Conservation (phyloP, 1,140 invertebrate genomes). For the Trialeurodes vaporariorum region DNA sequence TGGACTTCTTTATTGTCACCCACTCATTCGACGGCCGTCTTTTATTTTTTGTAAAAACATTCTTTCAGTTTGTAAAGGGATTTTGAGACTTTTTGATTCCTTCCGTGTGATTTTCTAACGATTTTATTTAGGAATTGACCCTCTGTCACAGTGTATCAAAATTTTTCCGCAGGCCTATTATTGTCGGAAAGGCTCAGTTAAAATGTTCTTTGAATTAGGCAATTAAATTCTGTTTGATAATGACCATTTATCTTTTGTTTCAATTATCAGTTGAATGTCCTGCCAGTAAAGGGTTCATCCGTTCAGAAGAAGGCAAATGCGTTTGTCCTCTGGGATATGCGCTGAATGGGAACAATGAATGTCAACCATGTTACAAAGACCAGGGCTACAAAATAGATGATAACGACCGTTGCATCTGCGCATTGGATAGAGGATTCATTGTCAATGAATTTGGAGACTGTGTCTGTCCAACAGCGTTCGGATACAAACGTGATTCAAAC, state of each 20-base stretch:
- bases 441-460: slow-evolving; percentile 65
- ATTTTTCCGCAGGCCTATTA: too few relatives aligned
- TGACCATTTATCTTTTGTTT: slow-evolving; percentile 15
- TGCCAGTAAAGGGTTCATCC: slow-evolving; percentile 56
- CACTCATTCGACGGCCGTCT: too few relatives aligned
- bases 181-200: too few relatives aligned
- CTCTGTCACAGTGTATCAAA: too few relatives aligned
- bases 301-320: slow-evolving; percentile 55
- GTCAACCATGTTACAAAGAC: slow-evolving; percentile 53
- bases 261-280: slow-evolving; percentile 46
- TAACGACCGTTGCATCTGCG: slow-evolving; percentile 66
- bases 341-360: slow-evolving; percentile 56
- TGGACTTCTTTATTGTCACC: too few relatives aligned
- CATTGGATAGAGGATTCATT: slow-evolving; percentile 56
- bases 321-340: slow-evolving; percentile 62
- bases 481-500: slow-evolving; percentile 48
- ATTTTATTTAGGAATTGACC: too few relatives aligned
- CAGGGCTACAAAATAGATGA: slow-evolving; percentile 61
- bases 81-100: too few relatives aligned
- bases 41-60: too few relatives aligned
- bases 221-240: too few relatives aligned
- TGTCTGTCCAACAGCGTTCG: slow-evolving; percentile 56
- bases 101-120: too few relatives aligned
- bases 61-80: too few relatives aligned
- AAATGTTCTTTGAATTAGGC: too few relatives aligned